These are phyloP conservation scores for Parnassius glacialis DNA, from an alignment of 2,888 invertebrate genomes.

Conservation along the genomic window DNA sequence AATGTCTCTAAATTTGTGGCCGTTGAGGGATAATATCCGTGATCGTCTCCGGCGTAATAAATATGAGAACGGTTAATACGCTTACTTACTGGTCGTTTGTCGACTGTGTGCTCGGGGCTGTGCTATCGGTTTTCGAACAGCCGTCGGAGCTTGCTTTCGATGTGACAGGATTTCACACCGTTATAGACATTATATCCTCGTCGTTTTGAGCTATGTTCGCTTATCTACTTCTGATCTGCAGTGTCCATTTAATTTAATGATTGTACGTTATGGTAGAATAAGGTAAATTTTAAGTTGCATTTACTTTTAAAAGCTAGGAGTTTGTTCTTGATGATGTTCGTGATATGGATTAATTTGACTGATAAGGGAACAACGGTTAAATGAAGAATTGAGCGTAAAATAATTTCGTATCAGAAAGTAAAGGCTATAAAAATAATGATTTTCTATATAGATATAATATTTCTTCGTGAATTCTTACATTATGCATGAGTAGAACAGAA, in stretches of 20 bases:
- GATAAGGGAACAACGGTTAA: slow-evolving; percentile 11
- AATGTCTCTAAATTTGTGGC: slow-evolving; percentile 58
- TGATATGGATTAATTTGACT: slow-evolving; percentile 21
- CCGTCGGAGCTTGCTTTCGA: slow-evolving; percentile 1
- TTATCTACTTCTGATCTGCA: slow-evolving; percentile 1
- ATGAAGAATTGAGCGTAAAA: background rate
- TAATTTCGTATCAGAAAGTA: background rate
- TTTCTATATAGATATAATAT: too few species aligned
- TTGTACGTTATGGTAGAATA: slow-evolving; percentile 19
- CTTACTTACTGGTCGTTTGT: slow-evolving; percentile 49
- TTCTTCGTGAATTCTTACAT: too few species aligned
- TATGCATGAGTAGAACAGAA: too few species aligned
- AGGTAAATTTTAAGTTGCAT: slow-evolving; percentile 26
- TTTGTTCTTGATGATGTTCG: slow-evolving; percentile 23
- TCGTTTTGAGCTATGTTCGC: slow-evolving; percentile 2
- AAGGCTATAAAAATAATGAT: background rate
- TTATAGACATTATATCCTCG: slow-evolving; percentile 1
- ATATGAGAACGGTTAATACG: slow-evolving; percentile 58
- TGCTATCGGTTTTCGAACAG: slow-evolving; percentile 10
- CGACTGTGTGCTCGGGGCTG: slow-evolving; percentile 37
- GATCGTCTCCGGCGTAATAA: slow-evolving; percentile 53
- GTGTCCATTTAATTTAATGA: slow-evolving; percentile 21
- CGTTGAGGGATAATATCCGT: slow-evolving; percentile 59
- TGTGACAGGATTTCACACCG: background rate
- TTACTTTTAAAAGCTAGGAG: slow-evolving; percentile 26